Percentiles rank a stretch among this genome's conserved stretches.
phyloP scores from a whole-genome alignment of 2,797 vertebrate genomes.

The Propithecus perrieri region DNA sequence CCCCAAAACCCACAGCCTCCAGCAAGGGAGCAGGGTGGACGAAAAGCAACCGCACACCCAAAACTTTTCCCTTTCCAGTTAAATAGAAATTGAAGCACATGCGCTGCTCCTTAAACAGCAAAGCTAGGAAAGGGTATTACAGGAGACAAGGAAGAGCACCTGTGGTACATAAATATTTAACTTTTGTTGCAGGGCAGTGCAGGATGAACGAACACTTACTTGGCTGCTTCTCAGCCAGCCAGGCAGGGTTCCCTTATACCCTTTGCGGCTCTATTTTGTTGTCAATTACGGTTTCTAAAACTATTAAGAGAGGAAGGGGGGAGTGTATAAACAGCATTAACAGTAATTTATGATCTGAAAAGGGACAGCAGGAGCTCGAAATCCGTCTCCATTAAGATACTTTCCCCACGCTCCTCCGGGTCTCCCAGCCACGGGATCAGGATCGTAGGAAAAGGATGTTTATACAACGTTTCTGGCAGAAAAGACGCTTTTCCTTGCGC shows the following conservation, averaged over 20 bases:
- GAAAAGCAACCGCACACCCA: background rate
- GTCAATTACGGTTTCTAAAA: slow-evolving; percentile 57
- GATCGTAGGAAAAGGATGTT: slow-evolving; percentile 75
- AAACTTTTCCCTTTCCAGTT: background rate
- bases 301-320: slow-evolving; percentile 49
- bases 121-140: background rate
- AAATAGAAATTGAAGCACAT: background rate
- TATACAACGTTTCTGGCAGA: slow-evolving; percentile 65
- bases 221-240: background rate
- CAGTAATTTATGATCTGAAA: slow-evolving; percentile 66
- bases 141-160: background rate
- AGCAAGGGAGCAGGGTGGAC: background rate
- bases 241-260: background rate
- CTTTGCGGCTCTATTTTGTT: slow-evolving; percentile 36
- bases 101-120: background rate
- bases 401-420: slow-evolving; percentile 68
- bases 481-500: slow-evolving; percentile 56
- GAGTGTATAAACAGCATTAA: slow-evolving; percentile 52
- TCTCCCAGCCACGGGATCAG: slow-evolving; percentile 62
- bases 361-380: slow-evolving; percentile 67
- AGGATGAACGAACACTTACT: background rate
- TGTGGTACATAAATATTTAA: background rate
- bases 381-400: slow-evolving; percentile 75
- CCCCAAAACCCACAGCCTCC: background rate
- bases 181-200: background rate